phyloP scores from a whole-genome alignment of 2,113 vertebrate genomes.

The Oceanodroma tethys region DNA sequence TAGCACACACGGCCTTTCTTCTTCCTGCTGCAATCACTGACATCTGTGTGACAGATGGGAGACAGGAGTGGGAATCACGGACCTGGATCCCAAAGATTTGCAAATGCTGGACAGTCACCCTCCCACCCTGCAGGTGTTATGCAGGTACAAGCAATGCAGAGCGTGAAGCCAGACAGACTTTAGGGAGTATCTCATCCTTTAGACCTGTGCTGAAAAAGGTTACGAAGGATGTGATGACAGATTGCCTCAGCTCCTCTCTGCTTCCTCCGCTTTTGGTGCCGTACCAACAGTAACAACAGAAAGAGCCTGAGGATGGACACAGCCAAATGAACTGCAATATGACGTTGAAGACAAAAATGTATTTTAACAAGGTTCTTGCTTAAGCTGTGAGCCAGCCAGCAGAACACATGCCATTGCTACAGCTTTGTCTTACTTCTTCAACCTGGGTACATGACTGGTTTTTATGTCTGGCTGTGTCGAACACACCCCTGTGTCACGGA shows the following conservation, averaged over 20 bases:
- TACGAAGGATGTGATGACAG: fast-evolving
- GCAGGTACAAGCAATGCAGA: not conserved
- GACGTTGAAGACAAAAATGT: not conserved
- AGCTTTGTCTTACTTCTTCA: not conserved
- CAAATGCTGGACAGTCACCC: fast-evolving
- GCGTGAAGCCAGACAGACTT: not conserved
- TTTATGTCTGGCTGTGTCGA: not conserved
- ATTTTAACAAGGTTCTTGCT: not conserved
- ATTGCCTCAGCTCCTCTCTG: not conserved
- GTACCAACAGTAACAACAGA: not conserved
- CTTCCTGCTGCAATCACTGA: not conserved
- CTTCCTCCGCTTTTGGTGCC: not conserved
- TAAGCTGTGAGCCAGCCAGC: not conserved
- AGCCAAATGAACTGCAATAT: not conserved
- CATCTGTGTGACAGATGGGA: not conserved
- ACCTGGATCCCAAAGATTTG: not conserved
- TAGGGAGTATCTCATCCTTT: not conserved
- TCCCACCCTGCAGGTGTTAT: too few species aligned
- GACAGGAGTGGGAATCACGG: not conserved
- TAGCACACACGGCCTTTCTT: not conserved
- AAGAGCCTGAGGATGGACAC: not conserved
- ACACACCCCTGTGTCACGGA: not conserved
- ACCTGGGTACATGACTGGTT: not conserved
- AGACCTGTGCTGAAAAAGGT: not conserved
- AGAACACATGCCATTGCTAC: not conserved